Percentiles rank a stretch among this genome's conserved stretches.
These are phyloP conservation scores for Medauroidea extradentata DNA, from an alignment of 1,140 invertebrate genomes.

Conservation along the genomic window DNA sequence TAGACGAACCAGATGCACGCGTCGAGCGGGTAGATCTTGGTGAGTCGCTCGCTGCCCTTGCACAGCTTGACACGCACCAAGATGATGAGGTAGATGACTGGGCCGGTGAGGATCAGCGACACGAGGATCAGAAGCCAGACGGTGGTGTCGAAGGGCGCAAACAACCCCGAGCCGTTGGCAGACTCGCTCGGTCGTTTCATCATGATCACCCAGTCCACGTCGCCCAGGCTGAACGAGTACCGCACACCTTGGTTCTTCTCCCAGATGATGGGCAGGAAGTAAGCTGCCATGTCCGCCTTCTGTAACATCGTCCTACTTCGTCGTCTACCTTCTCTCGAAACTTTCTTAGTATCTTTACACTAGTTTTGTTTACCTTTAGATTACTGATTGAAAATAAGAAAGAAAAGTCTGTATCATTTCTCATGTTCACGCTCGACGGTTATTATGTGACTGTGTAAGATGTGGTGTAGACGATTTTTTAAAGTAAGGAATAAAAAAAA, in stretches of 20 bases:
- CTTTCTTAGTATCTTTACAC: constrained; percentile 5
- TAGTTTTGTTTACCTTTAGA: not conserved
- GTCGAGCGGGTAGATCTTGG: constrained; percentile 55
- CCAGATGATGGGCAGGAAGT: constrained; percentile 66
- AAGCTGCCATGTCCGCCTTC: constrained; percentile 70
- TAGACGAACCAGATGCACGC: constrained; percentile 83
- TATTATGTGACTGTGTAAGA: not conserved
- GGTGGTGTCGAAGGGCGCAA: constrained; percentile 69
- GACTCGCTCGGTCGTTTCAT: constrained; percentile 73
- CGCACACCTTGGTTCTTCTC: constrained; percentile 51
- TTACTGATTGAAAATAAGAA: not conserved
- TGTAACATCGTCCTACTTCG: constrained; percentile 31
- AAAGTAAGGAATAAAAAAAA: not conserved
- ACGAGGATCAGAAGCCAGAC: constrained; percentile 76
- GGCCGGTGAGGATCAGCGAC: constrained; percentile 67
- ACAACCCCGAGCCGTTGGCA: constrained; percentile 72
- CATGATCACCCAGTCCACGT: constrained; percentile 69
- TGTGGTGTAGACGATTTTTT: not conserved
- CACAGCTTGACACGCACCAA: constrained; percentile 51
- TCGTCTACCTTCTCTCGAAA: constrained; percentile 4
- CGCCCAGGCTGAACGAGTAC: constrained; percentile 64
- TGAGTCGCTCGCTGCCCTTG: constrained; percentile 42
- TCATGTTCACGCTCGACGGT: not conserved
- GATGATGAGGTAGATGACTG: constrained; percentile 71
- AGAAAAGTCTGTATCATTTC: not conserved